Base-by-base conservation (phyloP, 64 coral and sea anemone genomes). In the Astreopora myriophthalma region DNA sequence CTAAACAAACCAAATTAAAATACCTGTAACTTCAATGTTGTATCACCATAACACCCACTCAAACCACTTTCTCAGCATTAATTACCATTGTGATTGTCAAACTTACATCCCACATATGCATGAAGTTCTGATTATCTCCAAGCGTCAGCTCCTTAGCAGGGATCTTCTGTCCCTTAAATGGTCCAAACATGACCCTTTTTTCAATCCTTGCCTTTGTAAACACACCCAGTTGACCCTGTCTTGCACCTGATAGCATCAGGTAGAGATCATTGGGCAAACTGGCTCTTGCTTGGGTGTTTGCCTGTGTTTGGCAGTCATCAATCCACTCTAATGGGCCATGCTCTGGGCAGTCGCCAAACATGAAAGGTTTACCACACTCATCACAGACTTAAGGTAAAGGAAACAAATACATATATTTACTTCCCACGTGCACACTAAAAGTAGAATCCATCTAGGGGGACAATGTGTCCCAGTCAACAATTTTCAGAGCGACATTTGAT, bases 101-200 rank as follows among this genome's bases (percentile, higher is more conserved):
- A 85, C 90, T 92, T 76, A 92, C 90, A 75, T 92, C 90, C 90
- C 90, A 92, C 33, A 84, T 26, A 10, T 65, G 32, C 57, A 64
- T 64, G 28, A 61, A 86, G 12, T 71, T 92, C 20, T 71, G 36
- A 17, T 73, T 35, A n/a, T 67, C 28, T 67, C 7, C 70, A 44
- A 74, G 7, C 24, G 23, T 9, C 8, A 75, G 26, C 23, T 92
- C 69, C 27, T 64, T 52, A 22, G 46, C 6, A n/a, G 61, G 69
- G 6, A 92, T 25, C 33, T 48, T 63, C 23, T 61, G 27, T 17
- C 90, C 90, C 48, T 76, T 60, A 42, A 86, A 92, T 26, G 90
- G 90, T 75, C 90, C 90, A 86, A 92, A 92, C 67, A 92, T 86
- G 1, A 69, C 77, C 36, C 80, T 60, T 69, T 92, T 92, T 42